These are phyloP conservation scores for Ips nitidus DNA, from an alignment of 1,140 invertebrate genomes.

Conservation along the genomic window DNA sequence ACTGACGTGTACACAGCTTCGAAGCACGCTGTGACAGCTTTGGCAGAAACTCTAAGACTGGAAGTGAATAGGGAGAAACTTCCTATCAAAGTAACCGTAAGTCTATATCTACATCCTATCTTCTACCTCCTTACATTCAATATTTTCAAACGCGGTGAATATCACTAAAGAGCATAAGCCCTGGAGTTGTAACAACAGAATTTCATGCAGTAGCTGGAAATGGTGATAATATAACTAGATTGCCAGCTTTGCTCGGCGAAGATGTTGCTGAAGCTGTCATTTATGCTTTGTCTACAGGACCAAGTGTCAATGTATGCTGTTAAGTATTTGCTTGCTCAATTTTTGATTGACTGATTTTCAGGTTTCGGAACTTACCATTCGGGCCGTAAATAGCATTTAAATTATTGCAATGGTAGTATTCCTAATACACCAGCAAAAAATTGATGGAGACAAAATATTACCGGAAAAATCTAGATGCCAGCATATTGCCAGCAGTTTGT, in stretches of 20 bases:
- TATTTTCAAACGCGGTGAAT: too few species aligned
- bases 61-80: slow-evolving; percentile 54
- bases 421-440: too few species aligned
- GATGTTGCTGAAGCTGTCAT: slow-evolving; percentile 59
- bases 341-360: neutral
- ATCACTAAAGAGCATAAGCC: slow-evolving; percentile 45
- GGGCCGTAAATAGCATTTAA: too few species aligned
- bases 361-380: neutral
- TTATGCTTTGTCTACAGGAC: slow-evolving; percentile 55
- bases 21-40: slow-evolving; percentile 61
- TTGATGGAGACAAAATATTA: too few species aligned
- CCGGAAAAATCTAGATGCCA: too few species aligned
- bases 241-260: slow-evolving; percentile 37
- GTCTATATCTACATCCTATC: too few species aligned
- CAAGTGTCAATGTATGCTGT: slow-evolving; percentile 55
- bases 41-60: slow-evolving; percentile 60
- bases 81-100: slow-evolving; percentile 55
- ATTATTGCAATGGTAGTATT: too few species aligned
- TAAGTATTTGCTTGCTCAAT: neutral
- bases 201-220: slow-evolving; percentile 33
- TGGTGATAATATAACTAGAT: slow-evolving; percentile 36
- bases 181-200: slow-evolving; percentile 59
- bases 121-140: too few species aligned
- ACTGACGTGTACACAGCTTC: slow-evolving; percentile 61
- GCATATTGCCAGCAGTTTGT: too few species aligned